Conservation (phyloP, 2,113 vertebrate species). For the Erpornis zantholeuca region DNA sequence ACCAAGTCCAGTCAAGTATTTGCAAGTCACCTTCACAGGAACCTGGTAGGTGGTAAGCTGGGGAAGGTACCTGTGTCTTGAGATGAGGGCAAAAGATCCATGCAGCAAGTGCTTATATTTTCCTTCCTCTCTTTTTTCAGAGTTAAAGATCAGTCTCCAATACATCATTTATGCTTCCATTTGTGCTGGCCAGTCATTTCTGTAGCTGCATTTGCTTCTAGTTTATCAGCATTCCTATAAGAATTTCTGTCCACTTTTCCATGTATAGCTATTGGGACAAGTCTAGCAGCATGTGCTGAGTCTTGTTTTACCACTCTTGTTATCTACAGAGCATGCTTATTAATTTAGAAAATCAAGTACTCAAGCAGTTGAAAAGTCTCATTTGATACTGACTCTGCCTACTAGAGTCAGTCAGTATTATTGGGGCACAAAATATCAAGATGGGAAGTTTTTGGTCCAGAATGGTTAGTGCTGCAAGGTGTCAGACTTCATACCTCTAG, state of each 20-base stretch:
- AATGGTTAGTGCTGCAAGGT: not conserved
- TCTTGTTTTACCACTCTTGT: not conserved
- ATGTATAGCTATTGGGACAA: not conserved
- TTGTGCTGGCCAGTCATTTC: not conserved
- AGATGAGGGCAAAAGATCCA: not conserved
- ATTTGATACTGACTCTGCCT: not conserved
- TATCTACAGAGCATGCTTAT: not conserved
- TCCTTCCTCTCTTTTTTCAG: not conserved
- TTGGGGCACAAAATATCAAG: not conserved
- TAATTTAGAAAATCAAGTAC: not conserved
- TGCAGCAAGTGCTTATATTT: not conserved
- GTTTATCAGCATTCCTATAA: not conserved
- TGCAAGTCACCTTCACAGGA: not conserved
- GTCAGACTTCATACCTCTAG: not conserved
- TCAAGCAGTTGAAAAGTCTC: not conserved
- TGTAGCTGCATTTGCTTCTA: not conserved
- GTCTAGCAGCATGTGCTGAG: not conserved
- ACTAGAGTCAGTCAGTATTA: not conserved
- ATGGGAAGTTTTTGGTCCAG: not conserved
- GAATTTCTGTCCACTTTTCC: not conserved
- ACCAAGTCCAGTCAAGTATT: not conserved
- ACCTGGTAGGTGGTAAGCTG: conserved; percentile 15
- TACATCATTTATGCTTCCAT: not conserved
- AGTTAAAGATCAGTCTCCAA: not conserved
- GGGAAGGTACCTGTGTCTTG: not conserved